Evolutionary conservation across 1,140 invertebrate genomes (phyloP), one percentile per base, ranked within the genome.

Genomic region (Drosophila arawakana): DNA sequence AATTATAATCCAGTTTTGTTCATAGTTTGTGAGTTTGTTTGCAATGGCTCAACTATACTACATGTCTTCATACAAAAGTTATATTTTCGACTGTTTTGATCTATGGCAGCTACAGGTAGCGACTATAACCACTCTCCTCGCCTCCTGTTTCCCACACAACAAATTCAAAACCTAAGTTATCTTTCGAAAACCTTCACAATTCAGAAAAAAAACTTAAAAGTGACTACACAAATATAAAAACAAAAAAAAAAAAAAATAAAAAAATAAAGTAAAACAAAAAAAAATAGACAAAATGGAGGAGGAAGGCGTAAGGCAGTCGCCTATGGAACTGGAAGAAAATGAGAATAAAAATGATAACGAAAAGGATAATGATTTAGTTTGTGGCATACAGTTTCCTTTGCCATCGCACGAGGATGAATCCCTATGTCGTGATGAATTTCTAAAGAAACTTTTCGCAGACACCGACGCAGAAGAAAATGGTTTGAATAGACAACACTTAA

Each of bases 391-490:
- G n/a, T 81, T 78, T 13, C 68, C 82, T 1, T 34, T 85, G 25
- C 82, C 82, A 4, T 15, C 37, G 1, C 82, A 86, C 0, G 13
- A 8, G 0, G 68, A 81, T 67, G 34, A 46, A 2, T 50, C 79
- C 3, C 4, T 60, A 0, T 86, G 81, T 49, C 82, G 81, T 9
- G 81, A 85, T 60, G 46, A 72, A 7, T 85, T 57, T 8, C 43
- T 85, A 0, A 47, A 3, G 4, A 34, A 7, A 18, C 43, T 61
- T 4, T 61, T 61, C 47, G 21, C 7, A 25, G 7, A 13, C 37
- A 3, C 2, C 7, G 46, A 47, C 7, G 3, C 13, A 1, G 18
- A 9, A 1, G 18, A 47, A 7, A 7, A 13, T 43, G 15, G 0
- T 30, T 6, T 30, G 4, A 30, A 30, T 30, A 30, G 25, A 9